Evolutionary conservation across 2,888 invertebrate genomes (phyloP).

Genomic region (Hedychridium roseum): DNA sequence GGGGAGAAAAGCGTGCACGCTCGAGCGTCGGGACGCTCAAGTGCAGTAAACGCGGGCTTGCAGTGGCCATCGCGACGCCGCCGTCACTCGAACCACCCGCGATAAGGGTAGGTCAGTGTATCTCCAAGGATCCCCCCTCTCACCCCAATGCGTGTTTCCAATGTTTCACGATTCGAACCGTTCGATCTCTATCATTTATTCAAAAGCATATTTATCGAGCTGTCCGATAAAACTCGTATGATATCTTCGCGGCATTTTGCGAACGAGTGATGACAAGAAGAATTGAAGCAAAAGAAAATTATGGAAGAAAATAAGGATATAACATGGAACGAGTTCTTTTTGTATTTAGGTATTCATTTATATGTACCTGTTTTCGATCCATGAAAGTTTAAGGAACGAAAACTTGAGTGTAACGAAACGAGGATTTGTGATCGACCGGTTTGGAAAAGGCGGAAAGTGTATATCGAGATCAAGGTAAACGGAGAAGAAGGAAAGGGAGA

Average conservation of each 20-base stretch:
- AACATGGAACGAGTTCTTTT: too few species aligned
- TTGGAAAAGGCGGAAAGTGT: too few species aligned
- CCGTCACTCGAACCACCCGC: slow-evolving; percentile 27
- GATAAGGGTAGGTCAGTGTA: slow-evolving; percentile 43
- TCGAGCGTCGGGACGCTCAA: neutral
- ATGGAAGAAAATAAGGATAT: too few species aligned
- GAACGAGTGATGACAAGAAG: neutral
- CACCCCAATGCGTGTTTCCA: too few species aligned
- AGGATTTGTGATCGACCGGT: too few species aligned
- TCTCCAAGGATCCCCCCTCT: too few species aligned
- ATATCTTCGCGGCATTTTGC: neutral
- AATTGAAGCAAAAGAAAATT: too few species aligned
- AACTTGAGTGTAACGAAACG: too few species aligned
- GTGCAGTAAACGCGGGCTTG: slow-evolving; percentile 26
- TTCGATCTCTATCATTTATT: neutral
- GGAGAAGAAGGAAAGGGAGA: too few species aligned
- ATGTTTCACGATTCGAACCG: neutral
- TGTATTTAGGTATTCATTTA: too few species aligned
- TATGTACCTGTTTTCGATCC: too few species aligned
- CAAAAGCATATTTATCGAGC: neutral
- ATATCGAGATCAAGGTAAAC: neutral
- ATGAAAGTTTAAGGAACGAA: too few species aligned
- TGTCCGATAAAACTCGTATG: neutral
- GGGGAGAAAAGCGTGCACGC: slow-evolving; percentile 20
- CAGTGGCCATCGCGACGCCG: slow-evolving; percentile 41